Percentiles rank a stretch among this genome's conserved stretches.
phyloP scores from a whole-genome alignment of 2,797 vertebrate genomes.

The Diglossa cyanea region DNA sequence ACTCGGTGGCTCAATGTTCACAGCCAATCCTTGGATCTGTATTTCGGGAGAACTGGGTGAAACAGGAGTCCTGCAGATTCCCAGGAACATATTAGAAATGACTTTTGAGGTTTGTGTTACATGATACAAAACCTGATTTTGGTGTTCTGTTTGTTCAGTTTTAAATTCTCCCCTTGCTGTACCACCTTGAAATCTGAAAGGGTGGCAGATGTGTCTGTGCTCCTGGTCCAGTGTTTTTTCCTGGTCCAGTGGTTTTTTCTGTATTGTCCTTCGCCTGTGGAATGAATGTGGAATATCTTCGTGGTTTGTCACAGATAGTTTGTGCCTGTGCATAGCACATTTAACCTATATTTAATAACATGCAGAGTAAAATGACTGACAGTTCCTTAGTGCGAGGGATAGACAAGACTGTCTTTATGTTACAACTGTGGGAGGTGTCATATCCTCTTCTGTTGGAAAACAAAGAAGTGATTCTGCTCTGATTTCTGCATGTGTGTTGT shows the following conservation, averaged over 20 bases:
- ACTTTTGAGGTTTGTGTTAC: constrained; percentile 90
- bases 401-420: neutral
- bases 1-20: constrained; percentile 97
- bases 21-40: constrained; percentile 98
- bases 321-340: neutral
- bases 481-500: neutral
- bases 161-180: neutral
- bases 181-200: neutral
- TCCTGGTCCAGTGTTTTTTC: neutral
- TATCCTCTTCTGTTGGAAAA: neutral
- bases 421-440: neutral
- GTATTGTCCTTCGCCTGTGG: neutral
- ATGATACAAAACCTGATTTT: neutral
- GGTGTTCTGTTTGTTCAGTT: neutral
- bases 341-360: neutral
- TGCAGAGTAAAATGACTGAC: neutral
- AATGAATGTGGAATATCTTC: neutral
- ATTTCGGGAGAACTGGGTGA: constrained; percentile 95
- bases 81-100: constrained; percentile 93
- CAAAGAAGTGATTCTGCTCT: neutral
- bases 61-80: constrained; percentile 93
- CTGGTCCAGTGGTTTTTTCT: neutral
- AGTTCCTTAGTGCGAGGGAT: neutral
- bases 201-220: neutral
- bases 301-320: neutral